Percentiles rank a stretch among this genome's conserved stretches.
Evolutionary conservation across 2,113 vertebrate species (phyloP).

Genomic region (Percopsis transmontana): DNA sequence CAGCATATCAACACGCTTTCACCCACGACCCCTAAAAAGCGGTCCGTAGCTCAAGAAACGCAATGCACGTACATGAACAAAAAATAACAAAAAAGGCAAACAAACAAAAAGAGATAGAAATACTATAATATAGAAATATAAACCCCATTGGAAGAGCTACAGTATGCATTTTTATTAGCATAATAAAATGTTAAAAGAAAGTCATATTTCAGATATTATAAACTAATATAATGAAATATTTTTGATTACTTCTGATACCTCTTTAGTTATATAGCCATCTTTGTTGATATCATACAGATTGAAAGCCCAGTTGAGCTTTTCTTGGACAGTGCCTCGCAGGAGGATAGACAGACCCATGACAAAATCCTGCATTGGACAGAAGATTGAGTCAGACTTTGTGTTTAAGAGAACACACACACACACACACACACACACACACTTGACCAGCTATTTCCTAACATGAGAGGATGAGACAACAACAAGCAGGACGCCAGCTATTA

Average conservation of each 20-base stretch:
- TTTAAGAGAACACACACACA: not conserved
- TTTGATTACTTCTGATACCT: conserved; percentile 74
- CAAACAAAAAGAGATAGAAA: not conserved
- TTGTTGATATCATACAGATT: conserved; percentile 99
- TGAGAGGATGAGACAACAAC: not conserved
- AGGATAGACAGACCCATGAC: conserved; percentile 96
- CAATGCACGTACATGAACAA: no score
- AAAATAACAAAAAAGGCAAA: not conserved
- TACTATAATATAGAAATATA: not conserved
- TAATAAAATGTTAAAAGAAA: no score
- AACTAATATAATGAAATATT: not conserved
- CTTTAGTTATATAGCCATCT: conserved; percentile 98
- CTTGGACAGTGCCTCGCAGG: conserved; percentile 92
- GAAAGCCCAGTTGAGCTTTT: conserved; percentile 99
- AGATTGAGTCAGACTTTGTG: conserved; percentile 1
- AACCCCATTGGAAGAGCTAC: not conserved
- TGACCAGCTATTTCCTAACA: not conserved
- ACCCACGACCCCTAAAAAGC: no score
- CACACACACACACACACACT: not conserved
- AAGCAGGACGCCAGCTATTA: not conserved
- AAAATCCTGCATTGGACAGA: conserved; percentile 84
- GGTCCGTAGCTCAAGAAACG: no score
- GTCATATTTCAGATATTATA: not conserved
- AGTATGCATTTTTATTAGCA: no score
- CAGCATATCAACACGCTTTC: no score